phyloP scores from a whole-genome alignment of 2,888 invertebrate genomes.

The Latheticus oryzae region DNA sequence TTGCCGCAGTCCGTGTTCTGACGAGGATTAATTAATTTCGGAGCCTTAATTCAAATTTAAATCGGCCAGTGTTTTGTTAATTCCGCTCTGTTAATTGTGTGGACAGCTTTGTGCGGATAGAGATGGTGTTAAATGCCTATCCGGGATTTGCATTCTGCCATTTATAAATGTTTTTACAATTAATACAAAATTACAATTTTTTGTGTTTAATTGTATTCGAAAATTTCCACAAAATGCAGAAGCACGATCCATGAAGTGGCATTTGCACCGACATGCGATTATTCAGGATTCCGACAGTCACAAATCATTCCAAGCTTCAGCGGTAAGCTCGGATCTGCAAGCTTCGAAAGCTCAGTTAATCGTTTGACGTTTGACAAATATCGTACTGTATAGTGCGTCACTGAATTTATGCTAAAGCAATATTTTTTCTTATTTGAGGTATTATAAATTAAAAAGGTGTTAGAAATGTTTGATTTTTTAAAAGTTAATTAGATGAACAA shows the following conservation, averaged over 20 bases:
- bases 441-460: constrained; percentile 31
- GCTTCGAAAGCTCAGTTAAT: constrained; percentile 55
- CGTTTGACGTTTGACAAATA: constrained; percentile 62
- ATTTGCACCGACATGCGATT: constrained; percentile 58
- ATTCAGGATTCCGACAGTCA: constrained; percentile 59
- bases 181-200: too few species aligned
- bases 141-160: constrained; percentile 55
- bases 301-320: constrained; percentile 63
- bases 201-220: not conserved
- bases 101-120: constrained; percentile 61
- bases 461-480: constrained; percentile 43
- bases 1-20: constrained; percentile 65
- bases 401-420: constrained; percentile 12
- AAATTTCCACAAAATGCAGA: constrained; percentile 38
- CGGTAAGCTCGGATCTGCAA: constrained; percentile 58
- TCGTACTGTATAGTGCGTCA: constrained; percentile 40
- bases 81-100: constrained; percentile 65
- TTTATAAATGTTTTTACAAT: constrained; percentile 52
- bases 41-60: constrained; percentile 66
- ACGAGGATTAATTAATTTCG: constrained; percentile 67
- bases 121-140: constrained; percentile 46
- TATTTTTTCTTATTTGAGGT: constrained; percentile 23
- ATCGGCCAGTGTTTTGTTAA: constrained; percentile 66
- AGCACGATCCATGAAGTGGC: constrained; percentile 44
- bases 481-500: constrained; percentile 41